These are phyloP conservation scores for Calvadosia cruxmelitensis DNA, from an alignment of 30 jellyfish, hydroid and myxozoan genomes.

Conservation along the genomic window DNA sequence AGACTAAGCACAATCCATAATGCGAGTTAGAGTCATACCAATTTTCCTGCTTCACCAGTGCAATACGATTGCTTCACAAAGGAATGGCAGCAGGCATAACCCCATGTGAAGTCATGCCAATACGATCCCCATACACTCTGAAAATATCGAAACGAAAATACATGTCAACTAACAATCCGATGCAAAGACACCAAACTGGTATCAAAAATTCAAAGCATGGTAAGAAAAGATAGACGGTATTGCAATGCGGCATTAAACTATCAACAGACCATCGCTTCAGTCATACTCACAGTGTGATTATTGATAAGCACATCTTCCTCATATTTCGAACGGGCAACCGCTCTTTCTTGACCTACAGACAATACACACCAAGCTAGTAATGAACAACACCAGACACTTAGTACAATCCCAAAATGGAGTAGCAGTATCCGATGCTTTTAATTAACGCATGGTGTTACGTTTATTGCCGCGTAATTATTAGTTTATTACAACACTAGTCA, in stretches of 20 bases:
- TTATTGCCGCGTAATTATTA: too few species aligned
- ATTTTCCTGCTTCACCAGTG: slow-evolving; percentile 96
- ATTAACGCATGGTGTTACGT: too few species aligned
- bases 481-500: too few species aligned
- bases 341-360: slow-evolving; percentile 91
- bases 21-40: too few species aligned
- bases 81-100: slow-evolving; percentile 99
- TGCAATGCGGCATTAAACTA: too few species aligned
- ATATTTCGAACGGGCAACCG: slow-evolving; percentile 77
- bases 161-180: too few species aligned
- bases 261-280: neutral
- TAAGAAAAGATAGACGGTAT: too few species aligned
- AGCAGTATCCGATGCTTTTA: too few species aligned
- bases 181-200: too few species aligned
- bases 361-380: neutral
- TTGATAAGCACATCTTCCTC: slow-evolving; percentile 91
- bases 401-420: neutral
- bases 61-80: slow-evolving; percentile 88
- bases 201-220: too few species aligned
- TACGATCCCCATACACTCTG: slow-evolving; percentile 99
- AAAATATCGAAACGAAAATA: neutral
- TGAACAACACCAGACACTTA: neutral
- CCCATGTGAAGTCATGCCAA: slow-evolving; percentile 94
- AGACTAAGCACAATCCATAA: too few species aligned
- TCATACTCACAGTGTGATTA: slow-evolving; percentile 75